Conservation (phyloP, 2,797 vertebrate species). For the Brachyalestes nurse region DNA sequence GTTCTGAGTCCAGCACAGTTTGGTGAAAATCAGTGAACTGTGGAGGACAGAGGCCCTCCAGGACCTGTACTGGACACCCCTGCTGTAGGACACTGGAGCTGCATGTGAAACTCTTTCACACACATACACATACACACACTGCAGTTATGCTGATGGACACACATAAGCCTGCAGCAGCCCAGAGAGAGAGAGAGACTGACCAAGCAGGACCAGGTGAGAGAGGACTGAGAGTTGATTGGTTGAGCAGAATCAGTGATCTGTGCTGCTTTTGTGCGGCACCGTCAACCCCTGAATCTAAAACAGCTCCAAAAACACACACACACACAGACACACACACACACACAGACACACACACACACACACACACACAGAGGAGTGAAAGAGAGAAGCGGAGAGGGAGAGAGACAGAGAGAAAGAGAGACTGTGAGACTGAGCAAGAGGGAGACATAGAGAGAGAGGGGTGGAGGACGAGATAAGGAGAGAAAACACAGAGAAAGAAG, state of each 20-base stretch:
- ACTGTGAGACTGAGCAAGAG: constrained; percentile 11
- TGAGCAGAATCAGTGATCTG: constrained; percentile 56
- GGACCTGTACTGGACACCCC: background rate
- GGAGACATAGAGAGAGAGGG: constrained; percentile 26
- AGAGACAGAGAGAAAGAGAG: background rate
- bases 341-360: too few species aligned
- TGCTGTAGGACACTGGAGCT: background rate
- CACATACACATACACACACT: constrained; percentile 14
- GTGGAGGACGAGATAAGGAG: constrained; percentile 34
- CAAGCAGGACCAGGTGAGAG: constrained; percentile 57
- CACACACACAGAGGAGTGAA: constrained; percentile 23
- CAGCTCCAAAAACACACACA: background rate
- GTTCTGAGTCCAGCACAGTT: background rate
- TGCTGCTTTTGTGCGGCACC: constrained; percentile 56
- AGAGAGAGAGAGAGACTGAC: constrained; percentile 19
- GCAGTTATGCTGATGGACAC: constrained; percentile 45
- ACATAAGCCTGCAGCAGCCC: constrained; percentile 1
- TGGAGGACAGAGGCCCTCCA: background rate
- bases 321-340: background rate
- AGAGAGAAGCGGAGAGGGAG: constrained; percentile 10
- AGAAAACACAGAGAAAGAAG: constrained; percentile 22
- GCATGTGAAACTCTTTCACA: background rate
- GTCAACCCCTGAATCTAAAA: constrained; percentile 46
- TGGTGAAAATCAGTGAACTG: background rate
- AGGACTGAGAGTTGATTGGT: constrained; percentile 50